Conservation (phyloP, 2,888 invertebrate species). For the Epinotia nisella region DNA sequence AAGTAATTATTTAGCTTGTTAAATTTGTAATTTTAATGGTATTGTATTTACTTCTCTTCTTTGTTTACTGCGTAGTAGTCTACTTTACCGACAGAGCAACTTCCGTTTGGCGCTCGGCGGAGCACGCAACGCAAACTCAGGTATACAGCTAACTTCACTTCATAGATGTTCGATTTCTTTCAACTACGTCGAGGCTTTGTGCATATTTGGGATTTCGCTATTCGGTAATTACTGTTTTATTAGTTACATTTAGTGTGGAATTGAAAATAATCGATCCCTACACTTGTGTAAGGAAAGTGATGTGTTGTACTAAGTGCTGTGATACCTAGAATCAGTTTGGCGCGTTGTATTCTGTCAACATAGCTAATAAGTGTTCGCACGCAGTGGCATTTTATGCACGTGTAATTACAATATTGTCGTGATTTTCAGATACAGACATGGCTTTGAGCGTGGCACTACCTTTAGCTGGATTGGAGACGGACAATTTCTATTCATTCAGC, state of each 20-base stretch:
- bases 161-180: slow-evolving; percentile 82
- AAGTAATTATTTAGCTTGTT: background rate
- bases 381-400: slow-evolving; percentile 74
- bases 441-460: slow-evolving; percentile 86
- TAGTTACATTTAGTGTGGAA: slow-evolving; percentile 58
- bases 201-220: slow-evolving; percentile 77
- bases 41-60: background rate
- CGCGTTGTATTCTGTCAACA: slow-evolving; percentile 82
- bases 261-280: slow-evolving; percentile 51
- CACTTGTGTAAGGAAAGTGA: slow-evolving; percentile 60
- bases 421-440: slow-evolving; percentile 81
- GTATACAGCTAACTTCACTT: slow-evolving; percentile 75
- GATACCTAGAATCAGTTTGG: slow-evolving; percentile 68
- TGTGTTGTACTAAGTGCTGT: slow-evolving; percentile 56
- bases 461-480: slow-evolving; percentile 83
- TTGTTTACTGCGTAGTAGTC: slow-evolving; percentile 72
- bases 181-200: slow-evolving; percentile 80
- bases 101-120: slow-evolving; percentile 80
- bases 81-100: slow-evolving; percentile 68
- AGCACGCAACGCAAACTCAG: slow-evolving; percentile 76
- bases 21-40: background rate
- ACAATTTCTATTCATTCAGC: slow-evolving; percentile 80
- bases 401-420: slow-evolving; percentile 73
- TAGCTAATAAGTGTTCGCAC: slow-evolving; percentile 69
- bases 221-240: slow-evolving; percentile 81